Conservation (phyloP, 2,888 invertebrate genomes). For the Melolontha melolontha region DNA sequence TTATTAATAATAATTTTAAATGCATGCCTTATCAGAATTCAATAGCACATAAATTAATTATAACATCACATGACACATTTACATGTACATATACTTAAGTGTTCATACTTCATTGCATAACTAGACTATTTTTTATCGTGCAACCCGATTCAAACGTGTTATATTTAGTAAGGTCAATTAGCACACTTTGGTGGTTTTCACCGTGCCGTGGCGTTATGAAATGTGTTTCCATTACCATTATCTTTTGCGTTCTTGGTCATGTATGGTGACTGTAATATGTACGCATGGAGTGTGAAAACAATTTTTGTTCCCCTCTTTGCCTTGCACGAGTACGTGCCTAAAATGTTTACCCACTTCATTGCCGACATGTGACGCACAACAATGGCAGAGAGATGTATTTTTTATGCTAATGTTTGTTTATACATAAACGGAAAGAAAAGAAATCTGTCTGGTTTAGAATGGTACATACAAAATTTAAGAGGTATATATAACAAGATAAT, state of each 20-base stretch:
- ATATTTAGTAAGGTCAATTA: slow-evolving; percentile 3
- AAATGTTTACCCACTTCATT: slow-evolving; percentile 23
- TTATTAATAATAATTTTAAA: too few species aligned
- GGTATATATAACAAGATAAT: too few species aligned
- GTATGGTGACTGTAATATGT: slow-evolving; percentile 1
- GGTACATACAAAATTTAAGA: too few species aligned
- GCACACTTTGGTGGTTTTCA: slow-evolving; percentile 3
- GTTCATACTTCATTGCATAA: too few species aligned
- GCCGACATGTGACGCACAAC: slow-evolving; percentile 26
- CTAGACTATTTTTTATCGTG: too few species aligned
- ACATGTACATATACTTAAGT: too few species aligned
- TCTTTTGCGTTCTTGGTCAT: too few species aligned
- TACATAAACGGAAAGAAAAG: slow-evolving; percentile 5
- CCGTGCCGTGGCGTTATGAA: background rate
- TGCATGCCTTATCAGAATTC: too few species aligned
- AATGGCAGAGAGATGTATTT: slow-evolving; percentile 16
- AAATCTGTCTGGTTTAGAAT: background rate
- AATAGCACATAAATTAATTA: too few species aligned
- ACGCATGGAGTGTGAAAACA: slow-evolving; percentile 7
- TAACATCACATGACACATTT: too few species aligned
- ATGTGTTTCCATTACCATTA: too few species aligned
- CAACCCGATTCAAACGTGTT: too few species aligned
- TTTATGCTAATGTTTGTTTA: slow-evolving; percentile 27
- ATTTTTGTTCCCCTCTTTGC: background rate
- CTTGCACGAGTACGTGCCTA: slow-evolving; percentile 23